These are phyloP conservation scores for Dryobota labecula DNA, from an alignment of 2,888 invertebrate genomes.

Conservation along the genomic window DNA sequence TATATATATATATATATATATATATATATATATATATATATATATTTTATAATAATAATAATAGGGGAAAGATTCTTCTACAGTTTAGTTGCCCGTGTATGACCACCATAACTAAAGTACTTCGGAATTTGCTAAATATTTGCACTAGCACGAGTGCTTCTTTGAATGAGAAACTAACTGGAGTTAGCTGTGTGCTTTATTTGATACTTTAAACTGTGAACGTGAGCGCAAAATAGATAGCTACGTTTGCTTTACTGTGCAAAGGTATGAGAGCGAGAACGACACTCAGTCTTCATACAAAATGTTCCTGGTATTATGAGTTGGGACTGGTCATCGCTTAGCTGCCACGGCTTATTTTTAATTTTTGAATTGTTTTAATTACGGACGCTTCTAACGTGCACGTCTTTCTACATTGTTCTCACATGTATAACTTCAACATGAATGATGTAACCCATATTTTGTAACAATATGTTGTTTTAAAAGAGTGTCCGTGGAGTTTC, in stretches of 20 bases:
- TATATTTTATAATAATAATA: no score
- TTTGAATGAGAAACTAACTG: conserved; percentile 40
- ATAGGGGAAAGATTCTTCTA: neutral
- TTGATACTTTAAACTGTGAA: conserved; percentile 39
- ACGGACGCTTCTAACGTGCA: no score
- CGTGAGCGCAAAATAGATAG: conserved; percentile 24
- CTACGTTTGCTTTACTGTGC: neutral
- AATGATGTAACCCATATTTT: no score
- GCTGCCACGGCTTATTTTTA: no score
- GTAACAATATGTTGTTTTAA: no score
- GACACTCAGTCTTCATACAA: neutral
- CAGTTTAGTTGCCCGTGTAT: conserved; percentile 22
- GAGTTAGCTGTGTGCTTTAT: conserved; percentile 38
- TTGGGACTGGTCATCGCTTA: no score
- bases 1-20: no score
- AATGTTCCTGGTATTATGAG: neutral
- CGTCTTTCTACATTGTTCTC: no score
- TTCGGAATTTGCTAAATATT: conserved; percentile 47
- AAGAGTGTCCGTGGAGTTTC: no score
- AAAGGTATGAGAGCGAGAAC: neutral
- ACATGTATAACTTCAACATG: no score
- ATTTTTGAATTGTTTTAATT: no score
- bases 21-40: no score
- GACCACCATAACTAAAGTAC: conserved; percentile 6
- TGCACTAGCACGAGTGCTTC: conserved; percentile 35